A percentile compares a stretch with the other conserved stretches of the same genome.
Evolutionary conservation across 2,888 invertebrate genomes (phyloP).

Genomic region (Trichogramma dendrolimi): DNA sequence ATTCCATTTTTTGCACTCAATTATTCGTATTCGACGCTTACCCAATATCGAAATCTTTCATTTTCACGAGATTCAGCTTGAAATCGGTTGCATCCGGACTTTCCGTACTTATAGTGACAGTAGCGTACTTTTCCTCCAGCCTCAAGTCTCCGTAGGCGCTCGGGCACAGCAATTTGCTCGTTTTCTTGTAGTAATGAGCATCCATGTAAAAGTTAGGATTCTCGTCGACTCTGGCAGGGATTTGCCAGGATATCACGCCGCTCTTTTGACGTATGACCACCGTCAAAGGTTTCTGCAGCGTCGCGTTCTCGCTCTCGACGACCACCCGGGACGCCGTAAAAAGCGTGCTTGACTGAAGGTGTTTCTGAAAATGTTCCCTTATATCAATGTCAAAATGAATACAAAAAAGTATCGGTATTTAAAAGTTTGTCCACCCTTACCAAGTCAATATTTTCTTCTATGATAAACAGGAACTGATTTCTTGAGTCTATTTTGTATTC

Average conservation of each 20-base stretch:
- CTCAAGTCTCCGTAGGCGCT: constrained; percentile 47
- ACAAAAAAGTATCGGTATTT: constrained; percentile 29
- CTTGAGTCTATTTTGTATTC: no score
- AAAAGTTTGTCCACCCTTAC: no score
- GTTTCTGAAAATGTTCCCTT: constrained; percentile 44
- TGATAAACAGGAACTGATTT: no score
- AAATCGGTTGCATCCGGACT: constrained; percentile 59
- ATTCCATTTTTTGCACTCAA: constrained; percentile 1
- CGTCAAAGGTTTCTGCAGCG: constrained; percentile 62
- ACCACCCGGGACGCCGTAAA: constrained; percentile 41
- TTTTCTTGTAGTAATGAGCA: constrained; percentile 37
- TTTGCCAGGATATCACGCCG: constrained; percentile 74
- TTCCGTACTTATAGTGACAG: constrained; percentile 64
- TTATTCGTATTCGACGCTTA: constrained; percentile 34
- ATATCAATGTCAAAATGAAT: constrained; percentile 42
- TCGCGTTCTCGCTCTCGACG: constrained; percentile 51
- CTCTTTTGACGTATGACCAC: constrained; percentile 72
- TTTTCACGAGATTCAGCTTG: constrained; percentile 58
- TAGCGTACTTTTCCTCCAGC: constrained; percentile 57
- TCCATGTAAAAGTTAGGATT: constrained; percentile 25
- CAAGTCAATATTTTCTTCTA: no score
- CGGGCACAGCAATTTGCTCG: constrained; percentile 61
- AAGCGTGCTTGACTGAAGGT: constrained; percentile 27
- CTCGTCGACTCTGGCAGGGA: constrained; percentile 63
- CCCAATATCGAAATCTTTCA: constrained; percentile 59